These are phyloP conservation scores for Larimichthys crocea DNA, from an alignment of 2,113 vertebrate genomes.

Conservation along the genomic window DNA sequence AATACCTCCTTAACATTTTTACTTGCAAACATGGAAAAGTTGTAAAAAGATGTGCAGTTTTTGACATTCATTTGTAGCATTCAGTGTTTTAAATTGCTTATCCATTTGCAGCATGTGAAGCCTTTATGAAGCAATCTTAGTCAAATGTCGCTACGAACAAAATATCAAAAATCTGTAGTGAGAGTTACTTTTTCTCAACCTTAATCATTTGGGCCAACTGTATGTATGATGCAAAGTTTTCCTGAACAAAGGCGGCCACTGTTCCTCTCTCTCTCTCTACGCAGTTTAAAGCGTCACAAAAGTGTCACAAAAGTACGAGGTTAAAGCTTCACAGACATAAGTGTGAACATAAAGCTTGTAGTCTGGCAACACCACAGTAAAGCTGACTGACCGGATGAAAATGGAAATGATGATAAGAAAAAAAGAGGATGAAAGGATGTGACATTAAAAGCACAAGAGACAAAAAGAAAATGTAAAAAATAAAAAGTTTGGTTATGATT, in stretches of 20 bases:
- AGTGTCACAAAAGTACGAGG: not conserved
- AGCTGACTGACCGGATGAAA: constrained; percentile 30
- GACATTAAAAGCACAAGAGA: constrained; percentile 29
- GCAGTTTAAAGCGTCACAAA: constrained; percentile 28
- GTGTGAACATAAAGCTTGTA: not conserved
- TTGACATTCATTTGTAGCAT: not conserved
- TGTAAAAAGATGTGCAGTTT: not conserved
- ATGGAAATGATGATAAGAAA: constrained; percentile 12
- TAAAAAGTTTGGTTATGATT: constrained; percentile 32
- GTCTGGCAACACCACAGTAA: not conserved
- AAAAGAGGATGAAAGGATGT: not conserved
- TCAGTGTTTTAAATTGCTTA: not conserved
- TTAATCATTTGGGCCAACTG: not conserved
- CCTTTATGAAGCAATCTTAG: not conserved
- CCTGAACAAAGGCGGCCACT: not conserved
- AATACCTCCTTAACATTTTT: not conserved
- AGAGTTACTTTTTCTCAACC: not conserved
- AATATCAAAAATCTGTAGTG: not conserved
- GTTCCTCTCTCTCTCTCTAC: not conserved
- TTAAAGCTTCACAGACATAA: not conserved
- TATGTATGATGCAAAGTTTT: not conserved
- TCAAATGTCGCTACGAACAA: not conserved
- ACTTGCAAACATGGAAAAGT: not conserved
- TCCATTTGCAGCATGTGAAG: not conserved
- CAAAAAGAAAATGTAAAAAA: constrained; percentile 29